Base-by-base conservation (phyloP, 2,113 vertebrate species). In the Daboia siamensis region DNA sequence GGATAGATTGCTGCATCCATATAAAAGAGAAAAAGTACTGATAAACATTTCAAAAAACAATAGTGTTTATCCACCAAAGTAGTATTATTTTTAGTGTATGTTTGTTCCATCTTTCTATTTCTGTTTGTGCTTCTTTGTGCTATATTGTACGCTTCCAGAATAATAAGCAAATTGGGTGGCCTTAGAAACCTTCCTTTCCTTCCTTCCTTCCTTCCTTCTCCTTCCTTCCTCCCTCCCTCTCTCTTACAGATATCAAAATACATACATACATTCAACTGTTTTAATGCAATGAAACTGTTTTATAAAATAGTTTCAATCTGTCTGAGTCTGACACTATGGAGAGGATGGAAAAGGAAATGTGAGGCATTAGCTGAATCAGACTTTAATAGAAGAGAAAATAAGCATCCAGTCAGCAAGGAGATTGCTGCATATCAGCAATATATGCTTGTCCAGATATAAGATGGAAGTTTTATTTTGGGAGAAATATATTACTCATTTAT, bases 371-470 rank as follows among this genome's bases (percentile, higher is more conserved):
- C 29, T 61, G 80, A 85, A 92, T 59, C 20, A 89, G 55, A 51
- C 74, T 59, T 56, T 51, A 61, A 86, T 90, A 90, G 89, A 89
- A 86, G 44, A 56, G 92, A 86, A 61, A 86, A 6, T 69, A 69
- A 86, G 56, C 6, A 89, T 24, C 69, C 4, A 39, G 33, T 11
- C 92, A 90, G 21, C 7, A 85, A 59, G 21, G 29, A 86, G 11
- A 90, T 86, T 3, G 48, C 12, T 0, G 0, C 0, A 24, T 33
- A 2, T 0, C 8, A 69, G 64, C 5, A 55, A 29, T 57, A 93
- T n/a, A 92, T 21, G 88, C 86, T 90, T 8, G 9, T 85, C 51
- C 5, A 87, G 39, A 94, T 86, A 56, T 87, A 91, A 26, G n/a
- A 59, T n/a, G 24, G 69, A 54, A 54, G n/a, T 10, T 93, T 69